Evolutionary conservation across 2,888 invertebrate species (phyloP), one percentile per base, ranked within the genome.

Genomic region (Mesorhabditis belari): DNA sequence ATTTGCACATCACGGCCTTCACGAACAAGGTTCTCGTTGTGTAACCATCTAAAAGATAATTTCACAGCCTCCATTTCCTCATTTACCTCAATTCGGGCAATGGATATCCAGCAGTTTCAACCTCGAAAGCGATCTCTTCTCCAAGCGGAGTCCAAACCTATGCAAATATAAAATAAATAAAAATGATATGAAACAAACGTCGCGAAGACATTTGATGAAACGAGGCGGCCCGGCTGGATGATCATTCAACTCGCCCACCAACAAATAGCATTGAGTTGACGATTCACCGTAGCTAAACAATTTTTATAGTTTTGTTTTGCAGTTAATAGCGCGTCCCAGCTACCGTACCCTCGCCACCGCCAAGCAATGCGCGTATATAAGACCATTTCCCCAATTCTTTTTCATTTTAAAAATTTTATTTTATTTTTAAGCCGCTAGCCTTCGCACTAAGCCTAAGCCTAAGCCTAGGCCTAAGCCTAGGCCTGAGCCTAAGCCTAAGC

Each of bases 51-150:
- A n/a, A n/a, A 35, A 35, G n/a, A 35, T 35, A n/a, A n/a, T 60
- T 75, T 74, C 17, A 63, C 55, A 26, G 77, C 59, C 58, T 69
- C 65, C 53, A 66, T 56, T 19, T 76, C 77, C 53, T 77, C 74
- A 62, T 74, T 77, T 77, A 79, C 19, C 63, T 67, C 54, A 79
- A 60, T 53, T 76, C 75, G n/a, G 77, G 77, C 35, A 66, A 61
- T 21, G 79, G 79, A 51, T 58, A 66, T 19, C 79, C 79, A 27
- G 68, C 69, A 21, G 77, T 69, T 55, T 79, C 75, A 3, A 76
- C 73, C 17, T 71, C 68, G 59, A 79, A 71, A 28, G 55, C 62
- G 24, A 77, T 66, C 5, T 50, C 62, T 51, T 73, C 71, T 21
- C 65, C 70, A 21, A 78, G 62, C 3, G 74, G 73, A 21, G 72